A percentile compares a stretch with the other conserved stretches of the same genome.
phyloP scores from a whole-genome alignment of 2,113 vertebrate genomes.

The Isurus oxyrinchus region DNA sequence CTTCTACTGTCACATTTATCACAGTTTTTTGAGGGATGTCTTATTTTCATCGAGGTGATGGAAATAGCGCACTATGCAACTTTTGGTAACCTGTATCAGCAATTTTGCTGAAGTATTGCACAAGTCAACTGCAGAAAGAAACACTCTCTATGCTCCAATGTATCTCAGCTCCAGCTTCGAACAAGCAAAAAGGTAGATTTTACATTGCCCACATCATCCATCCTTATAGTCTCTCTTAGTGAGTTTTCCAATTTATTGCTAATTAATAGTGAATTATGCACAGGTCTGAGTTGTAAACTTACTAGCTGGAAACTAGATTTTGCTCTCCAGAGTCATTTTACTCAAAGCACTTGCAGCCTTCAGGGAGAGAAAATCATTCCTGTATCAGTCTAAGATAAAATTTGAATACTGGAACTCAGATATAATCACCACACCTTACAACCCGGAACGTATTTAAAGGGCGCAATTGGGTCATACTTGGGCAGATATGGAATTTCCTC shows the following conservation, averaged over 20 bases:
- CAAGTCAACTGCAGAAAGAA: neutral
- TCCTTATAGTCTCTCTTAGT: neutral
- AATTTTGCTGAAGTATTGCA: neutral
- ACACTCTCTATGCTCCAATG: neutral
- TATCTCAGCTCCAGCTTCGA: neutral
- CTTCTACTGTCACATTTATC: neutral
- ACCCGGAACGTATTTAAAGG: neutral
- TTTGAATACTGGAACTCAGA: neutral
- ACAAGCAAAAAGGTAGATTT: neutral
- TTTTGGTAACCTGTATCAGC: neutral
- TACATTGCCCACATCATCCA: neutral
- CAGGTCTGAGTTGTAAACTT: neutral
- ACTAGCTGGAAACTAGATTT: neutral
- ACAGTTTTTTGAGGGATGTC: neutral
- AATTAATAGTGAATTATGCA: neutral
- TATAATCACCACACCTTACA: neutral
- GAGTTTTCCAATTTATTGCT: neutral
- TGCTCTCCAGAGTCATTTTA: constrained; percentile 14
- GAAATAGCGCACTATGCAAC: neutral
- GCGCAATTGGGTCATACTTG: neutral
- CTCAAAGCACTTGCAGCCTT: neutral
- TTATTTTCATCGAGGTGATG: neutral
- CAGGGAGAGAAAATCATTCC: neutral
- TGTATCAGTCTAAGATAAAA: neutral
- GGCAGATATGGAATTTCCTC: neutral